Evolutionary conservation across 2,888 invertebrate species (phyloP), one percentile per base, ranked within the genome.

Genomic region (Tridacna crocea): DNA sequence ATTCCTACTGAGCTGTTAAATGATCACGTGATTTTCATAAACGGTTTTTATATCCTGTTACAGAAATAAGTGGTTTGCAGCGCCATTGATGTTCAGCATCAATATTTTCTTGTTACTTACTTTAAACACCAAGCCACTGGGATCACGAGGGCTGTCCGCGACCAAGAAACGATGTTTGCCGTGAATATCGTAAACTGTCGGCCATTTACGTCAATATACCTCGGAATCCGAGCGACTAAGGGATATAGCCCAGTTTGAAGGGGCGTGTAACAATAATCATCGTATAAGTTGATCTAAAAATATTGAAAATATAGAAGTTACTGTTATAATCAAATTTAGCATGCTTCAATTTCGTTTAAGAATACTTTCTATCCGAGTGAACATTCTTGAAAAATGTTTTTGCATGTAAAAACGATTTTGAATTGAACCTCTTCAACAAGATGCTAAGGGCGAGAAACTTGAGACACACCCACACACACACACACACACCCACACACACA

Each of bases 111-210:
- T n/a, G n/a, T 51, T 51, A 89, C 88, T 87, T 85, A 92, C 92
- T 92, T 92, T 22, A 92, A 79, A 75, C 89, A 87, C 60, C 83
- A 72, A 11, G 91, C 92, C 61, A 92, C 89, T 3, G 92, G 92
- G 27, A 92, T 88, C 22, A 91, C 90, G 51, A 92, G 85, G 10
- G 87, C 27, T 13, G 92, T 92, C 55, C 92, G 80, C 10, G 90
- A 76, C 89, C 90, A 91, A 0, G 92, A 91, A 11, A 92, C 91
- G 72, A 91, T 91, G 77, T 92, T 92, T 26, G 92, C 92, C 36
- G 91, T 89, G 76, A 92, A 92, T 11, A 92, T 84, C 15, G 89
- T 88, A 65, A 89, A 82, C 17, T 77, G 68, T 15, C 58, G 72
- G 13, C 87, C 88, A 11, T 85, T 65, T 47, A 91, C 26, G 27